Conservation (phyloP, 2,888 invertebrate genomes). For the Clusia tigrina region DNA sequence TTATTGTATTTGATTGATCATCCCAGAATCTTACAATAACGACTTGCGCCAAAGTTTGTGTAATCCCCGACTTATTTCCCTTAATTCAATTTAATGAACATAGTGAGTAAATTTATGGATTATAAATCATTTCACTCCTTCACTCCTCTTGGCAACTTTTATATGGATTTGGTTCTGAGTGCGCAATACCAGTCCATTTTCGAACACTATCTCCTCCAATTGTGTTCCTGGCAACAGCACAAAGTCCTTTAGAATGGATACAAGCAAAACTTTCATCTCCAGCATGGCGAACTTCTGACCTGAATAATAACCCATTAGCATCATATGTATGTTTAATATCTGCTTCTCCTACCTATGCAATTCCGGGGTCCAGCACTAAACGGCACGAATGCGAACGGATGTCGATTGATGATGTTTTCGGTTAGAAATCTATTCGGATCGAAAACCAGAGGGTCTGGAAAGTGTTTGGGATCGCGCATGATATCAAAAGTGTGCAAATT, state of each 20-base stretch:
- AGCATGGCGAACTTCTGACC: slow-evolving; percentile 75
- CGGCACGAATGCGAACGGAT: slow-evolving; percentile 73
- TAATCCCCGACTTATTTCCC: neutral
- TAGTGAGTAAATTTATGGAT: neutral
- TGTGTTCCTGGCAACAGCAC: slow-evolving; percentile 66
- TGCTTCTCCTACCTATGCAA: slow-evolving; percentile 69
- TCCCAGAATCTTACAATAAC: no score
- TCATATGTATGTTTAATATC: no score
- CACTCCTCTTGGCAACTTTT: neutral
- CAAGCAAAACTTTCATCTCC: slow-evolving; percentile 71
- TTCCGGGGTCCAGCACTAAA: slow-evolving; percentile 76
- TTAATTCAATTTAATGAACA: neutral
- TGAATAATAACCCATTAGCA: no score
- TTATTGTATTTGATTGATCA: no score
- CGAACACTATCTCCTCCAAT: slow-evolving; percentile 62
- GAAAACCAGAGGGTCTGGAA: slow-evolving; percentile 71
- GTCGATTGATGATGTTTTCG: slow-evolving; percentile 67
- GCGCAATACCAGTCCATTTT: slow-evolving; percentile 66
- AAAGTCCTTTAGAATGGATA: slow-evolving; percentile 68
- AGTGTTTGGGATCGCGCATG: slow-evolving; percentile 72
- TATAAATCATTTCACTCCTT: neutral
- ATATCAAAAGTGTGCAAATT: slow-evolving; percentile 71
- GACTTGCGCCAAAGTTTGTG: no score
- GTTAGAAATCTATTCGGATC: slow-evolving; percentile 71
- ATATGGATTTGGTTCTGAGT: slow-evolving; percentile 37